A percentile compares a stretch with the other conserved stretches of the same genome.
phyloP scores from a whole-genome alignment of 2,888 invertebrate genomes.

The Pimpla rufipes region DNA sequence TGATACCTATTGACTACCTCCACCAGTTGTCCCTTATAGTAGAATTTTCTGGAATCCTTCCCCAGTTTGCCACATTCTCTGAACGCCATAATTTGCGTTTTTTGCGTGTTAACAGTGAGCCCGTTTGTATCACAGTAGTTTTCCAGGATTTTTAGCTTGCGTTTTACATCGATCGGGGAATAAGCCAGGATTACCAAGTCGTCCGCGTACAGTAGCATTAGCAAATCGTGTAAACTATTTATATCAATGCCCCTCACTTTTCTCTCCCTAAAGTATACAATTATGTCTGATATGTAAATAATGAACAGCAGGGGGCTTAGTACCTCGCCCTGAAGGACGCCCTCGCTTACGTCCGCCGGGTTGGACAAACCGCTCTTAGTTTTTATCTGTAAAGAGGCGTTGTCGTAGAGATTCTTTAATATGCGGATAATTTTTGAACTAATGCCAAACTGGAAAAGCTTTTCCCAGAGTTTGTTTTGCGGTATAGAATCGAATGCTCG shows the following conservation, averaged over 20 bases:
- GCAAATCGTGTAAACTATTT: slow-evolving; percentile 36
- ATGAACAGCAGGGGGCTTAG: too few relatives aligned
- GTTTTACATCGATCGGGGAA: slow-evolving; percentile 52
- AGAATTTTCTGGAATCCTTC: not conserved
- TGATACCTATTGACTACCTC: slow-evolving; percentile 7
- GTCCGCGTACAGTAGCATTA: slow-evolving; percentile 47
- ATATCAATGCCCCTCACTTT: slow-evolving; percentile 49
- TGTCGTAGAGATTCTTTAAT: slow-evolving; percentile 53
- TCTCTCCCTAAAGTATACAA: slow-evolving; percentile 30
- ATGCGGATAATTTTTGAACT: slow-evolving; percentile 66
- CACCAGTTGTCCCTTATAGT: not conserved
- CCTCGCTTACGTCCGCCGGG: too few relatives aligned
- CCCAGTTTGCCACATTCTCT: not conserved
- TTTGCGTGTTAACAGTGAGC: too few relatives aligned
- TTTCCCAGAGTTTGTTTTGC: slow-evolving; percentile 29
- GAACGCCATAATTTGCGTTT: slow-evolving; percentile 66
- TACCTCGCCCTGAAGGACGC: too few relatives aligned
- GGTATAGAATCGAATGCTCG: not conserved
- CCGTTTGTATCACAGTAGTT: too few relatives aligned
- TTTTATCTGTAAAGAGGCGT: too few relatives aligned
- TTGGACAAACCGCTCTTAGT: not conserved
- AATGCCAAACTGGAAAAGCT: slow-evolving; percentile 54
- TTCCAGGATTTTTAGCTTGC: slow-evolving; percentile 51
- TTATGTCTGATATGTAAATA: slow-evolving; percentile 19
- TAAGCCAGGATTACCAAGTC: too few relatives aligned